phyloP scores from a whole-genome alignment of 1,140 invertebrate species.

The Philotrypesis tridentata region DNA sequence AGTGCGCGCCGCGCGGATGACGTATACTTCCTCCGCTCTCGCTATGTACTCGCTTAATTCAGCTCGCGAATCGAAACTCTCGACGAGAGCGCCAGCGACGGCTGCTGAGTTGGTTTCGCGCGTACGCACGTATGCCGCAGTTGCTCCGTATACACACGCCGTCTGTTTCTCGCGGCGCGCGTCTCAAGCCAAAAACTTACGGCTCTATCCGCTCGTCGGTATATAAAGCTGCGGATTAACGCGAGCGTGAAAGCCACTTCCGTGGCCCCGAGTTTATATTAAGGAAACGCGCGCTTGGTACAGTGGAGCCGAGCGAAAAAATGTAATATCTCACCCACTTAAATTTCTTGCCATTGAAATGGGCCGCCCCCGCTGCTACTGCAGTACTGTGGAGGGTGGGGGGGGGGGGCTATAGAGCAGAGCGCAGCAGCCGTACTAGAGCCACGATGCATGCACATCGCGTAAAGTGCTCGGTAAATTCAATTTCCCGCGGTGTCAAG shows the following conservation, averaged over 20 bases:
- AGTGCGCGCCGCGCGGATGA: no score
- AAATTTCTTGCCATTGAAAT: constrained; percentile 27
- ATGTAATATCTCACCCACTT: constrained; percentile 22
- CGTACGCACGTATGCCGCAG: no score
- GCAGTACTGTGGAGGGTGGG: no score
- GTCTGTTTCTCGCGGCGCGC: no score
- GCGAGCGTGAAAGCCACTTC: background rate
- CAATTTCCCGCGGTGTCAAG: constrained; percentile 45
- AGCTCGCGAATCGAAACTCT: no score
- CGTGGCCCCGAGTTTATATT: background rate
- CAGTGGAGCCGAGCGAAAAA: background rate
- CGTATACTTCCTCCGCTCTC: background rate
- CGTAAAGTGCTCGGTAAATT: constrained; percentile 48
- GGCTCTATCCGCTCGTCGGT: no score
- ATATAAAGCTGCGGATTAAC: background rate
- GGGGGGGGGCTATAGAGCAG: no score
- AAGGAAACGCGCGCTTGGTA: background rate
- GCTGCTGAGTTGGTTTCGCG: no score
- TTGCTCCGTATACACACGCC: no score
- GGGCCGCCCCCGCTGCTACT: background rate
- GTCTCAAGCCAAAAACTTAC: background rate
- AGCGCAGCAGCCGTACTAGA: no score
- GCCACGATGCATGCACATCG: constrained; percentile 38
- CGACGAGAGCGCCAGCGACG: no score
- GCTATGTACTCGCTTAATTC: no score